Conservation (phyloP, 2,888 invertebrate genomes). For the Erebia epiphron region DNA sequence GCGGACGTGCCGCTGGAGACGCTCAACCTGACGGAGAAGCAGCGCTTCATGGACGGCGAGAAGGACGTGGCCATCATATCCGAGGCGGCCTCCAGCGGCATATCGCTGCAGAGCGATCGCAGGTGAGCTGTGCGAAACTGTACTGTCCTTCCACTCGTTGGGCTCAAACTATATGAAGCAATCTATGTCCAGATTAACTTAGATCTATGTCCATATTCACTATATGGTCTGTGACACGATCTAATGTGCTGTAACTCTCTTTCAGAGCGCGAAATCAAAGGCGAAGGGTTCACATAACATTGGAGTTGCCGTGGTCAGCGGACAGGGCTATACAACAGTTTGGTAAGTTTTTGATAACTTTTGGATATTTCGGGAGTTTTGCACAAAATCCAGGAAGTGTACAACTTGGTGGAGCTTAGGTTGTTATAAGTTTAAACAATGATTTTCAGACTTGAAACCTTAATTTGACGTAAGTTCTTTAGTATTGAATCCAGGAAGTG, state of each 20-base stretch:
- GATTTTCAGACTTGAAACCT: too few relatives aligned
- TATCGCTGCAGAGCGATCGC: conserved; percentile 97
- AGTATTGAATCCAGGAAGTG: background rate
- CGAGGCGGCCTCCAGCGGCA: conserved; percentile 99
- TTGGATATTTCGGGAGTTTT: background rate
- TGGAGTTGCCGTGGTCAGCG: conserved; percentile 99
- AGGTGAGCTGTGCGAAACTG: conserved; percentile 53
- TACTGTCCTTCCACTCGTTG: too few relatives aligned
- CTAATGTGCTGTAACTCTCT: background rate
- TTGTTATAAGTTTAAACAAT: too few relatives aligned
- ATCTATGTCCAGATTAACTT: too few relatives aligned
- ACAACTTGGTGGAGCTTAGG: too few relatives aligned
- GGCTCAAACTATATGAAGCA: too few relatives aligned
- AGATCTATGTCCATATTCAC: too few relatives aligned
- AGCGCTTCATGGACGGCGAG: conserved; percentile 98
- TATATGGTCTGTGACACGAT: too few relatives aligned
- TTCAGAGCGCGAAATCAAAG: conserved; percentile 94
- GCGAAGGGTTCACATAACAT: conserved; percentile 97
- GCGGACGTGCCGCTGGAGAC: conserved; percentile 98
- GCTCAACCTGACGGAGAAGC: conserved; percentile 95
- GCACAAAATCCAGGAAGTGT: background rate
- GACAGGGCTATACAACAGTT: conserved; percentile 99
- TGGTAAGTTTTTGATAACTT: conserved; percentile 75
- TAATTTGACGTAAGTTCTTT: too few relatives aligned
- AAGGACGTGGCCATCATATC: conserved; percentile 99